phyloP scores from a whole-genome alignment of 2,113 vertebrate species.

The Cynoglossus semilaevis region DNA sequence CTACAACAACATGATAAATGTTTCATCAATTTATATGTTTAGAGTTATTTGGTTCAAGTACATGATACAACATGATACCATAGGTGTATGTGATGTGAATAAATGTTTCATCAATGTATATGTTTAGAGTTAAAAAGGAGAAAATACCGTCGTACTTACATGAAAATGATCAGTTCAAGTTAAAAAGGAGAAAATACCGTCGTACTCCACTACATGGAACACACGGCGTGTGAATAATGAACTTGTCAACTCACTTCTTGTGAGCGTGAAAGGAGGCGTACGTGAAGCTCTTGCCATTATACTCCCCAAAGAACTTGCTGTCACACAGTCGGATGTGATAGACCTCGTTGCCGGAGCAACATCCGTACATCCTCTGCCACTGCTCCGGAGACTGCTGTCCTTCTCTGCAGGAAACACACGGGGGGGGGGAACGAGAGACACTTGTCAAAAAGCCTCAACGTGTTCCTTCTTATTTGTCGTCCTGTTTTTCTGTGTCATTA shows the following conservation, averaged over 20 bases:
- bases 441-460: not conserved
- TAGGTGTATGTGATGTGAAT: too few relatives aligned
- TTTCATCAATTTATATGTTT: too few relatives aligned
- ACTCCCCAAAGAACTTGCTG: constrained; percentile 95
- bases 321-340: constrained; percentile 94
- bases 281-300: constrained; percentile 94
- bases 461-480: too few relatives aligned
- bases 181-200: not conserved
- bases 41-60: too few relatives aligned
- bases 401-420: constrained; percentile 76
- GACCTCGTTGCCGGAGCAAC: constrained; percentile 95
- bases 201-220: not conserved
- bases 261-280: constrained; percentile 96
- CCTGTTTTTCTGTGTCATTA: too few relatives aligned
- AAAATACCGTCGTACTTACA: not conserved
- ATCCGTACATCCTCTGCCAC: constrained; percentile 96
- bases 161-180: too few relatives aligned
- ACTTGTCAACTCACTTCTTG: constrained; percentile 85
- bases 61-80: too few relatives aligned
- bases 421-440: constrained; percentile 3
- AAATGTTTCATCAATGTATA: too few relatives aligned
- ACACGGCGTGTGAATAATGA: not conserved
- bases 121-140: too few relatives aligned
- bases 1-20: too few relatives aligned
- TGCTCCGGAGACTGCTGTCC: constrained; percentile 92